A percentile compares a stretch with the other conserved stretches of the same genome.
Conservation (phyloP, 2,113 vertebrate genomes). For the Proteles cristata region DNA sequence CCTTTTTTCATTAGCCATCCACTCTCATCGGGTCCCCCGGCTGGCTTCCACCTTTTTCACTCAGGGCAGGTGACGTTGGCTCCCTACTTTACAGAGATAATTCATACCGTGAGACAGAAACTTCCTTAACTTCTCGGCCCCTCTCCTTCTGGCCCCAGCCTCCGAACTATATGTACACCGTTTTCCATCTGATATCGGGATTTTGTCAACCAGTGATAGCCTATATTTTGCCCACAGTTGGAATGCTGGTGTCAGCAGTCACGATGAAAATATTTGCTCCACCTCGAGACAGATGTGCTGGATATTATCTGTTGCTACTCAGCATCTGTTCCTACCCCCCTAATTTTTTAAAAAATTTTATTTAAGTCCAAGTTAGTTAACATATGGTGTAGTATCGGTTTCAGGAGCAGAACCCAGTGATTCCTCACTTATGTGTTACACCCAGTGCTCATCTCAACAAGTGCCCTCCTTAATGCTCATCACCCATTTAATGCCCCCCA, state of each 20-base stretch:
- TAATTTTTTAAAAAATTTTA: background rate
- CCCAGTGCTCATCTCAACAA: too few species aligned
- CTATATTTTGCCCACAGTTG: conserved; percentile 9
- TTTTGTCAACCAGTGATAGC: conserved; percentile 14
- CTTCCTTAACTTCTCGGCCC: background rate
- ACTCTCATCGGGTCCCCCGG: background rate
- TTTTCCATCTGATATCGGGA: background rate
- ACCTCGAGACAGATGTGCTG: background rate
- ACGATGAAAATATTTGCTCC: background rate
- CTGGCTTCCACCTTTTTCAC: background rate
- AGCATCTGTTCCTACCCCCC: background rate
- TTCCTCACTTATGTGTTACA: too few species aligned
- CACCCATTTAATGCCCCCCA: too few species aligned
- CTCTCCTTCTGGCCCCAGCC: background rate
- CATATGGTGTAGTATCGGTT: too few species aligned
- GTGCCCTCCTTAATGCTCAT: too few species aligned
- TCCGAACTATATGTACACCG: background rate
- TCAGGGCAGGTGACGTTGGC: background rate
- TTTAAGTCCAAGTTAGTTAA: too few species aligned
- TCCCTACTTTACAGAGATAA: conserved; percentile 5
- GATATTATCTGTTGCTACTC: background rate
- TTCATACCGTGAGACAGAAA: background rate
- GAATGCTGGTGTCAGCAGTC: background rate
- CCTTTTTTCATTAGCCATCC: background rate
- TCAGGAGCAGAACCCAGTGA: too few species aligned